Evolutionary conservation across 1,140 invertebrate species (phyloP).

Genomic region (Euglossa dilemma): DNA sequence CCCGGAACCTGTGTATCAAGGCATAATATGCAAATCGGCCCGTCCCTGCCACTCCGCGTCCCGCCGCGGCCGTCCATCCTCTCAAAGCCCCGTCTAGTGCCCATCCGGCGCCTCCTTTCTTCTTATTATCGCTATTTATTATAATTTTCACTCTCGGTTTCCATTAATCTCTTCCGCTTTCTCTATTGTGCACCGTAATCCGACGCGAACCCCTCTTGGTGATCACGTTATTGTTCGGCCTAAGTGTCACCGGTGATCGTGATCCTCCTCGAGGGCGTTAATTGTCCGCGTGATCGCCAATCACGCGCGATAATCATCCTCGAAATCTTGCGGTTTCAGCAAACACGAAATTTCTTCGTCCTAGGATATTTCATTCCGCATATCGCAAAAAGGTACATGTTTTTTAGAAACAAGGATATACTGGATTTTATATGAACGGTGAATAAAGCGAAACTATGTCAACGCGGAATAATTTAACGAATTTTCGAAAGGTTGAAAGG

Average conservation of each 20-base stretch:
- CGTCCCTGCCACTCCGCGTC: neutral
- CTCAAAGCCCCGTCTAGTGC: neutral
- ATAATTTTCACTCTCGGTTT: slow-evolving; percentile 40
- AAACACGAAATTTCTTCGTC: too few species aligned
- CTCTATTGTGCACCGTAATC: slow-evolving; percentile 28
- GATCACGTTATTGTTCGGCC: slow-evolving; percentile 3
- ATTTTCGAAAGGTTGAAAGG: too few species aligned
- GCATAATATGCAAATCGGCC: slow-evolving; percentile 50
- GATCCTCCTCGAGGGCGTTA: neutral
- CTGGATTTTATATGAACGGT: too few species aligned
- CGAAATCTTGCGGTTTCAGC: too few species aligned
- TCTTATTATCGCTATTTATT: slow-evolving; percentile 51
- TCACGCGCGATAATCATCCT: neutral
- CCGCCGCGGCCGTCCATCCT: neutral
- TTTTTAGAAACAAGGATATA: too few species aligned
- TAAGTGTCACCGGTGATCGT: neutral
- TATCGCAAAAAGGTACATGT: too few species aligned
- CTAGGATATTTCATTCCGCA: too few species aligned
- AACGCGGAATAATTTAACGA: too few species aligned
- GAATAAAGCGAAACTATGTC: too few species aligned
- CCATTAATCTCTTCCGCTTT: slow-evolving; percentile 55
- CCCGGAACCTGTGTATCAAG: slow-evolving; percentile 53
- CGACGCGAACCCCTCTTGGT: neutral
- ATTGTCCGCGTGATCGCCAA: neutral
- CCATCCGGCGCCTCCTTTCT: slow-evolving; percentile 45